Evolutionary conservation across 2,113 vertebrate genomes (phyloP).

Genomic region (Podarcis raffonei): DNA sequence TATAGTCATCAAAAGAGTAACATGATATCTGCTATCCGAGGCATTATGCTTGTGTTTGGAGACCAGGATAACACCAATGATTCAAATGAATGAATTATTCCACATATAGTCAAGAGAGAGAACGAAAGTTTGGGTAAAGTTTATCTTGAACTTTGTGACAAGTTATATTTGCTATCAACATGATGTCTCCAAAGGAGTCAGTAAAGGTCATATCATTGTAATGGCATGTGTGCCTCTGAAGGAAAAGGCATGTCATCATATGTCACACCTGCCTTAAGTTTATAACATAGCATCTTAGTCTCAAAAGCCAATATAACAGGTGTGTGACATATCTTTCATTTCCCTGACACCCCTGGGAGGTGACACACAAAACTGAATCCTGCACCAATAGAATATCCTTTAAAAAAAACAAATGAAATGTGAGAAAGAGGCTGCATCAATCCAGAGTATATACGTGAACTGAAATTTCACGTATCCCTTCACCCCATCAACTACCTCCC

Average conservation of each 20-base stretch:
- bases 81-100: slow-evolving; percentile 10
- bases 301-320: slow-evolving; percentile 20
- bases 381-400: background rate
- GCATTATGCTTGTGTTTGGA: background rate
- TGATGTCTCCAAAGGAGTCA: background rate
- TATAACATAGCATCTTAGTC: slow-evolving; percentile 44
- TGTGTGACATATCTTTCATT: slow-evolving; percentile 26
- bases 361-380: slow-evolving; percentile 22
- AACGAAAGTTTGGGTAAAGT: background rate
- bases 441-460: background rate
- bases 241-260: slow-evolving; percentile 29
- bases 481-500: background rate
- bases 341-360: slow-evolving; percentile 19
- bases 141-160: background rate
- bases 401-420: slow-evolving; percentile 20
- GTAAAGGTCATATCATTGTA: background rate
- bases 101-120: background rate
- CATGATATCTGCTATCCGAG: background rate
- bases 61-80: background rate
- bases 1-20: background rate
- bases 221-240: background rate
- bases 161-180: slow-evolving; percentile 5
- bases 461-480: background rate
- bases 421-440: background rate
- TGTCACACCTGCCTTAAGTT: slow-evolving; percentile 32